Evolutionary conservation across 2,888 invertebrate genomes (phyloP), one percentile per base, ranked within the genome.

Genomic region (Esperia sulphurella): DNA sequence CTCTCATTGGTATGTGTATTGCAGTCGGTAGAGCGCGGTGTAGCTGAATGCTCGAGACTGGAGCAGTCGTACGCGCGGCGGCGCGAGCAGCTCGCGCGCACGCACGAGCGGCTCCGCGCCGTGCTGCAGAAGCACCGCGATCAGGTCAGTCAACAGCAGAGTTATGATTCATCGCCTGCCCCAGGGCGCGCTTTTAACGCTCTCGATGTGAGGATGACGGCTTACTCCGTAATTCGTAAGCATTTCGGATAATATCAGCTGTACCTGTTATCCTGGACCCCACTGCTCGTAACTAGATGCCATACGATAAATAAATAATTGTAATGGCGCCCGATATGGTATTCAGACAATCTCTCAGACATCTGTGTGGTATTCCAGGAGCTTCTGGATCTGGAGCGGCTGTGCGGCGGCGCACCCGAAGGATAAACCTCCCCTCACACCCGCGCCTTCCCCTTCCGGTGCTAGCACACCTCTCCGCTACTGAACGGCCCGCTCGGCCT

Each of bases 11-110:
- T 21, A 5, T 21, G 21, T 21, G 21, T 46, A 12, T 91, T 52
- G 1, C 92, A 94, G 65, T 94, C 97, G 7, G 97, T 98, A 56
- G 95, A 95, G 66, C 94, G 95, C 54, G 98, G 97, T 39, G 98
- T 98, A 44, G 94, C 94, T 53, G 98, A 98, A 82, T 93, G 97
- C 51, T 95, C 95, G 56, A 93, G 95, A 49, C 90, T 97, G 65
- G 94, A 94, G 60, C 92, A 94, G 72, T 90, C 94, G 55, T 96
- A 94, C 74, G 95, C 96, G 61, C 92, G 92, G 65, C 93, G 94
- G 50, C 92, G 93, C 59, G 93, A 94, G 63, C 94, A 95, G 56
- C 84, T 97, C 35, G 94, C 94, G 72, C 92, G 93, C 52, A 92
- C 94, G 58, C 97, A 97, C 80, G 95, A 96, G 68, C 91, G 92